These are phyloP conservation scores for Chloroceryle aenea DNA, from an alignment of 2,113 vertebrate genomes.

Conservation along the genomic window DNA sequence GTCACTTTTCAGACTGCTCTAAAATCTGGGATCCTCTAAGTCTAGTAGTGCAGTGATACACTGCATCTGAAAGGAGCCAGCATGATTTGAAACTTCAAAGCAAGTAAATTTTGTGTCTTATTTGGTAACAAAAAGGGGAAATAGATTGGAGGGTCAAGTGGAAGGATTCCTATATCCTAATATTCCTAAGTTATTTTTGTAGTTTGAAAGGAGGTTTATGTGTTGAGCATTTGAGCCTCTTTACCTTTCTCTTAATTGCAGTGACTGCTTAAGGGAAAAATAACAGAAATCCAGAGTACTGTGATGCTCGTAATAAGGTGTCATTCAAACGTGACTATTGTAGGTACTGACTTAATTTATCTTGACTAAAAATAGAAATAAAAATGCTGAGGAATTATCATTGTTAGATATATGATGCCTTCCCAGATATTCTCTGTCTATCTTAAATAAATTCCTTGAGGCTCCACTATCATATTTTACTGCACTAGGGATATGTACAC, in stretches of 20 bases:
- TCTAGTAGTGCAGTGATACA: too few relatives aligned
- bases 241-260: not conserved
- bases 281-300: not conserved
- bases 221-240: not conserved
- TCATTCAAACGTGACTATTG: not conserved
- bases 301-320: not conserved
- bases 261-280: not conserved
- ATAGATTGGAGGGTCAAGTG: not conserved
- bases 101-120: not conserved
- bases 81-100: not conserved
- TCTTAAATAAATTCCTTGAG: not conserved
- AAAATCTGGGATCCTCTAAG: not conserved
- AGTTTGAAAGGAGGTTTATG: not conserved
- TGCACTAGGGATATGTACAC: rapidly evolving
- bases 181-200: not conserved
- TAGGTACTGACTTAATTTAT: rapidly evolving
- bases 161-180: not conserved
- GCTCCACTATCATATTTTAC: not conserved
- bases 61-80: not conserved
- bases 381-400: rapidly evolving
- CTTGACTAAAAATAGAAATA: not conserved
- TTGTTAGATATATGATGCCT: rapidly evolving
- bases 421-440: not conserved
- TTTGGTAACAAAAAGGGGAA: not conserved
- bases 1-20: not conserved